Evolutionary conservation across 2,888 invertebrate species (phyloP).

Genomic region (Drosophila neonasuta): DNA sequence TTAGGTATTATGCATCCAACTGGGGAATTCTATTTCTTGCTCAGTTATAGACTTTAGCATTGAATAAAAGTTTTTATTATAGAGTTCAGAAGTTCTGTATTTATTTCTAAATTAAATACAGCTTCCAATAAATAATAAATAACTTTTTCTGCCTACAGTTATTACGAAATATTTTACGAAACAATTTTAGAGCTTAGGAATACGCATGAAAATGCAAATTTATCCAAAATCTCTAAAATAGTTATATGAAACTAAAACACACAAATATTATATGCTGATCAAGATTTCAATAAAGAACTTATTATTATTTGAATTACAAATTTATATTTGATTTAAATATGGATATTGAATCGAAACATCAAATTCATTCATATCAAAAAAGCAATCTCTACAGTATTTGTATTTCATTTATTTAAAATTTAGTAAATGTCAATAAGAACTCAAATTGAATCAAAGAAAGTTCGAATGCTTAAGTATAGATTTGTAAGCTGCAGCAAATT

Average conservation of each 20-base stretch:
- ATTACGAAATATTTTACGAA: too few relatives aligned
- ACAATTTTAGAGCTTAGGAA: too few relatives aligned
- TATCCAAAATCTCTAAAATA: too few relatives aligned
- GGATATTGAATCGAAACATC: background rate
- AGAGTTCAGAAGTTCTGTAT: background rate
- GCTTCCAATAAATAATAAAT: too few relatives aligned
- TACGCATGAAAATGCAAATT: too few relatives aligned
- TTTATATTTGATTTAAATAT: background rate
- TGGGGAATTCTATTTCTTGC: background rate
- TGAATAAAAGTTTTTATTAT: background rate
- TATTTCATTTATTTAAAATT: background rate
- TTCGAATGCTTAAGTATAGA: background rate
- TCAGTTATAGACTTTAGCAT: background rate
- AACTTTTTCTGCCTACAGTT: too few relatives aligned
- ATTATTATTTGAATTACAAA: too few relatives aligned
- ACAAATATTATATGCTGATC: too few relatives aligned
- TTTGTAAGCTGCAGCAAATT: constrained; percentile 3
- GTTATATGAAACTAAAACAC: too few relatives aligned
- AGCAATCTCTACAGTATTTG: background rate
- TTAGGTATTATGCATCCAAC: background rate
- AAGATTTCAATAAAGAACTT: too few relatives aligned
- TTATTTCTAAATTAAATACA: too few relatives aligned
- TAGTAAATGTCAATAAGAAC: background rate
- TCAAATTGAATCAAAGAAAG: background rate
- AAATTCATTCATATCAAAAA: background rate